Percentiles rank a stretch among this genome's conserved stretches.
These are phyloP conservation scores for Ormyrus rosae DNA, from an alignment of 2,888 invertebrate genomes.

Conservation along the genomic window DNA sequence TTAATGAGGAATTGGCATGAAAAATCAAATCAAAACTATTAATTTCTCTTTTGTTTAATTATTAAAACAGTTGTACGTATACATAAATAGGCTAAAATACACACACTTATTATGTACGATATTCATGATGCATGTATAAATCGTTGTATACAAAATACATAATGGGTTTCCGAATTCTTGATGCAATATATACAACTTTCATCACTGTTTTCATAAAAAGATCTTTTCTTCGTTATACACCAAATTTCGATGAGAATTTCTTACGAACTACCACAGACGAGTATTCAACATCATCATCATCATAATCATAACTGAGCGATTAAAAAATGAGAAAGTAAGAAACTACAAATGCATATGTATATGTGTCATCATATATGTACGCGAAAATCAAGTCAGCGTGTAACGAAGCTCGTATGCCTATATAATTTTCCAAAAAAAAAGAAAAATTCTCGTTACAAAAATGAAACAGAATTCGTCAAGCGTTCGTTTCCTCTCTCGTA, in stretches of 20 bases:
- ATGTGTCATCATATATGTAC: not conserved
- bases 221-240: conserved; percentile 4
- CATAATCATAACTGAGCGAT: conserved; percentile 21
- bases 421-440: not conserved
- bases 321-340: conserved; percentile 17
- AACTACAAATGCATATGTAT: conserved; percentile 26
- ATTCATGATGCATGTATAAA: conserved; percentile 53
- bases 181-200: conserved; percentile 56
- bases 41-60: conserved; percentile 66
- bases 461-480: not conserved
- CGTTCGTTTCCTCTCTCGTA: not conserved
- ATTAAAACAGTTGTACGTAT: conserved; percentile 69
- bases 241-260: conserved; percentile 45
- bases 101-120: conserved; percentile 65
- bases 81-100: conserved; percentile 74
- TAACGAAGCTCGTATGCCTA: conserved; percentile 29
- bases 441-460: not conserved
- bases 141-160: conserved; percentile 50
- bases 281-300: not conserved
- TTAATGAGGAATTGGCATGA: not conserved
- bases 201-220: conserved; percentile 29
- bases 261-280: conserved; percentile 35
- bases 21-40: conserved; percentile 22
- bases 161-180: conserved; percentile 47
- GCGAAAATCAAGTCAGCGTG: conserved; percentile 49